Base-by-base conservation (phyloP, 2,797 vertebrate species). In the Calcarius lapponicus region DNA sequence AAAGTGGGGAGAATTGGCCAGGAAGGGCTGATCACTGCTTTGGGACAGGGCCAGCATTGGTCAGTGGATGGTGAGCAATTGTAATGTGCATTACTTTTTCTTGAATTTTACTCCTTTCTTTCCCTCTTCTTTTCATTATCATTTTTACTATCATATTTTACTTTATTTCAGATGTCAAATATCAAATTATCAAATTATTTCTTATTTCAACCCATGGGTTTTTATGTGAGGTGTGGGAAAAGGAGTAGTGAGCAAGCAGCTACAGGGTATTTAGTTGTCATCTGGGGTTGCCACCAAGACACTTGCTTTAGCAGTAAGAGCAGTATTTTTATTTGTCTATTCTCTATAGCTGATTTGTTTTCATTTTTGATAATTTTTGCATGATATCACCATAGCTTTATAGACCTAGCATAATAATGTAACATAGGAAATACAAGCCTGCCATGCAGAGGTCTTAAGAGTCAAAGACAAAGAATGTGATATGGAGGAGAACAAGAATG, bases 21-120 rank as follows among this genome's bases (percentile, higher is more conserved):
- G n/a, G 20, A 47, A 47, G 9, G 32, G n/a, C 15, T 40, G 25
- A 47, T 34, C 31, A 5, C 51, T 78, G 45, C 38, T 47, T 38
- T 0, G 0, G 21, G 26, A 71, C n/a, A 65, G 65, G 29, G 29
- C 24, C 31, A 38, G 8, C 10, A 11, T 0, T 22, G 20, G 20
- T 26, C 17, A 58, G 25, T 10, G 5, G 8, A 45, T 40, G 38
- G 25, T 32, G 14, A 65, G 29, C 21, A 58, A 14, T 40, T 45
- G 2, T 31, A 18, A 8, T 65, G n/a, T 53, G 29, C 21, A 53
- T 32, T 15, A 31, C 4, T 71, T 65, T 12, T 21, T 57, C 32
- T 22, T 76, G 36, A 57, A n/a, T 71, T 58, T 71, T 40, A 28
- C 15, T 90, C 25, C 13, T 34, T 21, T 57, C 29, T 51, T 51